These are phyloP conservation scores for Tipula unca DNA, from an alignment of 2,888 invertebrate species.

Conservation along the genomic window DNA sequence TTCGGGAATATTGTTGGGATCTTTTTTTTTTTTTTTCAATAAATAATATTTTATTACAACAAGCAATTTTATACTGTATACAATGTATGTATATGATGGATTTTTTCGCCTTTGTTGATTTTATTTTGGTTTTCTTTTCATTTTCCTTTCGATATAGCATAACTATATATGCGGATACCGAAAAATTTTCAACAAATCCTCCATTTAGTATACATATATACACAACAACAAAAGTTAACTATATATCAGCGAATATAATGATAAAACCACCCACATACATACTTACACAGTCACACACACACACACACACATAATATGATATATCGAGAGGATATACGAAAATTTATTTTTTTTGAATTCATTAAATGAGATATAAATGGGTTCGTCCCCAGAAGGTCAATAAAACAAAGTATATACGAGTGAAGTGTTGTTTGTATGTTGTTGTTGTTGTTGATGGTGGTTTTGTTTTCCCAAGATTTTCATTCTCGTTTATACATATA, in stretches of 20 bases:
- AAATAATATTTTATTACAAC: not conserved
- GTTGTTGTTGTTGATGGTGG: not conserved
- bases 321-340: not conserved
- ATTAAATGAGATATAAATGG: slow-evolving; percentile 8
- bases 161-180: not conserved
- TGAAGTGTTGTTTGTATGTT: not conserved
- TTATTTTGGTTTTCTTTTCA: not conserved
- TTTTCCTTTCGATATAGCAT: not conserved
- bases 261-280: not conserved
- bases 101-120: not conserved
- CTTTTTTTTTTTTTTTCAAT: not conserved
- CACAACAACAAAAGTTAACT: not conserved
- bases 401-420: not conserved
- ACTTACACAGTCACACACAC: not conserved
- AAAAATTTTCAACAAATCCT: not conserved
- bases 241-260: not conserved
- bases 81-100: too few species aligned
- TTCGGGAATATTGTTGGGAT: not conserved
- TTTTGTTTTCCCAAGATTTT: not conserved
- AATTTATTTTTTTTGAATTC: not conserved
- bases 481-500: not conserved
- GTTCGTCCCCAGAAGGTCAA: not conserved
- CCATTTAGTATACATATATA: not conserved
- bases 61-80: not conserved
- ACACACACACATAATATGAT: not conserved